Evolutionary conservation across 2,113 vertebrate species (phyloP).

Genomic region (Microcebus jonahi): DNA sequence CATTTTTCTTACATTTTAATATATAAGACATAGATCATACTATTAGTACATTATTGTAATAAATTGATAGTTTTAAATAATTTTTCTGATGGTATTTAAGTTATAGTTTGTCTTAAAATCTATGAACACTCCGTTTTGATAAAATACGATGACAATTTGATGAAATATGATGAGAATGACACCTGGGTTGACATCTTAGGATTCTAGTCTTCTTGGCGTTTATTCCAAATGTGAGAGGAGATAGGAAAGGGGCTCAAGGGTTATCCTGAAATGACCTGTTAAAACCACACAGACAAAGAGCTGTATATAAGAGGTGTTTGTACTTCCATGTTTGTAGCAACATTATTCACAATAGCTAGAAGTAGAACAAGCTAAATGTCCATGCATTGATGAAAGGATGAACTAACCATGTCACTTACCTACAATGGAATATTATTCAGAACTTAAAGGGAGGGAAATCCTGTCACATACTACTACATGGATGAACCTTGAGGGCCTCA

Average conservation of each 20-base stretch:
- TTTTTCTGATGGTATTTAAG: not conserved
- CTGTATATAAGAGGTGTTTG: not conserved
- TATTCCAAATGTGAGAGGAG: not conserved
- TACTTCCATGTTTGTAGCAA: not conserved
- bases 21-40: not conserved
- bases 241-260: not conserved
- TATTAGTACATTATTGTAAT: not conserved
- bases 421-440: not conserved
- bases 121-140: not conserved
- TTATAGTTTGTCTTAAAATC: not conserved
- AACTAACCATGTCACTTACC: not conserved
- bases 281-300: not conserved
- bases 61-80: not conserved
- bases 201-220: not conserved
- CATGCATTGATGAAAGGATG: not conserved
- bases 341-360: not conserved
- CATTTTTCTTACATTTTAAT: not conserved
- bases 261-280: slow-evolving; percentile 49
- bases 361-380: not conserved
- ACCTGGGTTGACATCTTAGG: not conserved
- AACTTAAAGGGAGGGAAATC: not conserved
- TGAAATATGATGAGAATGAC: not conserved
- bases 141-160: not conserved
- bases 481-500: too few species aligned
- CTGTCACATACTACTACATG: too few species aligned